Evolutionary conservation across 2,888 invertebrate species (phyloP).

Genomic region (Diadegma fenestrale): DNA sequence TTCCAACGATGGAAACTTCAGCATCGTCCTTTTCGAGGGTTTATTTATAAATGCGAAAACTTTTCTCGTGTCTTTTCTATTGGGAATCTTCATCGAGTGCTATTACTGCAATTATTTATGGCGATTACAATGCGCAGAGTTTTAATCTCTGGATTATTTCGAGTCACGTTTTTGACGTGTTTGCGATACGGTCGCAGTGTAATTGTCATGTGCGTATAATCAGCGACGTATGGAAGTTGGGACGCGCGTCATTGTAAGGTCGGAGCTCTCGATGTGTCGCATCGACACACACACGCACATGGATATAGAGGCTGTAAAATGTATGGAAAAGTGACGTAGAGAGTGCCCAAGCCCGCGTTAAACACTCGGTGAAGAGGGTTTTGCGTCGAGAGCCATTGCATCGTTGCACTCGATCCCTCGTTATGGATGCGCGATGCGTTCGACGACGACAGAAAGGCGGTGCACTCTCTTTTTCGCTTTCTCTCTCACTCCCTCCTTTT

Average conservation of each 20-base stretch:
- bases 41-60: constrained; percentile 23
- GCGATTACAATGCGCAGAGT: not conserved
- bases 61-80: not conserved
- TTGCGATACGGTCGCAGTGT: constrained; percentile 43
- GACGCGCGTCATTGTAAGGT: constrained; percentile 76
- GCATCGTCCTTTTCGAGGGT: constrained; percentile 9
- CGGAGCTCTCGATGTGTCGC: constrained; percentile 68
- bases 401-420: constrained; percentile 78
- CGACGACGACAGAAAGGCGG: constrained; percentile 65
- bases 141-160: not conserved
- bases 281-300: not conserved
- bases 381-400: constrained; percentile 57
- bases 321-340: constrained; percentile 24
- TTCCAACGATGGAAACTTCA: too few species aligned
- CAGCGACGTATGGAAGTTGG: constrained; percentile 46
- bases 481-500: constrained; percentile 21
- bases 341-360: constrained; percentile 31
- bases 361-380: constrained; percentile 52
- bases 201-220: constrained; percentile 60
- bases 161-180: constrained; percentile 44
- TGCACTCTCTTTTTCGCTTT: constrained; percentile 20
- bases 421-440: constrained; percentile 82
- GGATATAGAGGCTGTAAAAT: not conserved
- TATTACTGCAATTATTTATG: not conserved
- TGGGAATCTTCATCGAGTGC: constrained; percentile 8